phyloP scores from a whole-genome alignment of 2,113 vertebrate genomes.

The Marmota flaviventris region DNA sequence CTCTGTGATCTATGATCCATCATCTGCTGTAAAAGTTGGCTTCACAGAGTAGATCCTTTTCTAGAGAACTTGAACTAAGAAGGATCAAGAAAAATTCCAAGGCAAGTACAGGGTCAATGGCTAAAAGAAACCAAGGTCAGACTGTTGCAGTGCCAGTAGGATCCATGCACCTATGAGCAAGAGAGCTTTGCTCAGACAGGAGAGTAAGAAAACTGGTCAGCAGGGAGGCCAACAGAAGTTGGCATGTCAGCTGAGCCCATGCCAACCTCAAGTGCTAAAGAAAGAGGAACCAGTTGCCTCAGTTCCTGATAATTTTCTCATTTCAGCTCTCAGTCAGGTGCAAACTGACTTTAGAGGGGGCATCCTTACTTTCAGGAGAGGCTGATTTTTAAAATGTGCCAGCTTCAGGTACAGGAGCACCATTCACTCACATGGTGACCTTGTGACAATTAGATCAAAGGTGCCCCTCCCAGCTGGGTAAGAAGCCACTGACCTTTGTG shows the following conservation, averaged over 20 bases:
- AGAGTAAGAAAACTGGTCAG: background rate
- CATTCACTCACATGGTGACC: background rate
- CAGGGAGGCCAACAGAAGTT: background rate
- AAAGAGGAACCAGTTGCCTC: background rate
- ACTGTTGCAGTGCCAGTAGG: fast-evolving
- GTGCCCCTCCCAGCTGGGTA: background rate
- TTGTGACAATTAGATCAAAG: background rate
- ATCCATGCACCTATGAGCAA: background rate
- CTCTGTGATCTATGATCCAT: background rate
- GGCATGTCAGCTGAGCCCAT: fast-evolving
- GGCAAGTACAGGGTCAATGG: background rate
- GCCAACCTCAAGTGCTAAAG: background rate
- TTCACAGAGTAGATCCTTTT: background rate
- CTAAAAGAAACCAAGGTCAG: background rate
- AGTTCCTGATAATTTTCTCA: background rate
- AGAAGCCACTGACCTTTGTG: background rate
- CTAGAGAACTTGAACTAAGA: slow-evolving; percentile 2
- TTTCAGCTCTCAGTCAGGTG: background rate
- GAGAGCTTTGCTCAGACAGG: background rate
- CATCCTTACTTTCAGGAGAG: background rate
- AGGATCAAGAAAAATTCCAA: background rate
- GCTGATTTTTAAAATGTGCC: background rate
- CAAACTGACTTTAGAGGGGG: background rate
- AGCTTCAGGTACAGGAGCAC: background rate
- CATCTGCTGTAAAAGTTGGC: background rate